Evolutionary conservation across 1,140 invertebrate genomes (phyloP).

Genomic region (Drosophila seguyi): DNA sequence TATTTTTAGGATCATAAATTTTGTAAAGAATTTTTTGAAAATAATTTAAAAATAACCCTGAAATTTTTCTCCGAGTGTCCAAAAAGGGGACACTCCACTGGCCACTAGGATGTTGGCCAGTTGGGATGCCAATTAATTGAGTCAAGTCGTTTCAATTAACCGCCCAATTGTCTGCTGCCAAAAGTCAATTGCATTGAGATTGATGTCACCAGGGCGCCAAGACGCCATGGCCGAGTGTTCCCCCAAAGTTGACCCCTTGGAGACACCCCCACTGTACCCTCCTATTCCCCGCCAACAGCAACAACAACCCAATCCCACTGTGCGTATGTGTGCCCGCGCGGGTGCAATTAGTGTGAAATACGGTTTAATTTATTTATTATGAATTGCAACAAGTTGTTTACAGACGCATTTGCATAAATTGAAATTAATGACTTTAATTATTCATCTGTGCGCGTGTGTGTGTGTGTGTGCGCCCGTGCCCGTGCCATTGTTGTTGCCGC

Average conservation of each 20-base stretch:
- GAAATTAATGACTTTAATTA: slow-evolving; percentile 84
- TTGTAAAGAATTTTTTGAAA: background rate
- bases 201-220: slow-evolving; percentile 69
- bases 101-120: slow-evolving; percentile 13
- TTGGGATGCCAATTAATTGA: slow-evolving; percentile 76
- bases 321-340: slow-evolving; percentile 54
- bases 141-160: slow-evolving; percentile 83
- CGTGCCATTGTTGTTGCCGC: slow-evolving; percentile 30
- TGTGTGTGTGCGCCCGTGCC: too few species aligned
- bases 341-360: slow-evolving; percentile 83
- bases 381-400: slow-evolving; percentile 84
- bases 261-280: slow-evolving; percentile 2
- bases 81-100: background rate
- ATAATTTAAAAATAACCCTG: fast-evolving
- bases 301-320: slow-evolving; percentile 2
- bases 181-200: slow-evolving; percentile 85
- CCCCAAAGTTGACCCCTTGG: background rate
- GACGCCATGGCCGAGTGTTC: slow-evolving; percentile 5
- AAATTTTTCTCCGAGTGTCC: background rate
- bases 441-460: slow-evolving; percentile 61
- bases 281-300: background rate
- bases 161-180: slow-evolving; percentile 81
- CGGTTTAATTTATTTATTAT: slow-evolving; percentile 84
- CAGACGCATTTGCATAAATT: slow-evolving; percentile 84
- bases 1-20: too few species aligned